phyloP scores from a whole-genome alignment of 1,140 invertebrate species.

The Atta cephalotes region DNA sequence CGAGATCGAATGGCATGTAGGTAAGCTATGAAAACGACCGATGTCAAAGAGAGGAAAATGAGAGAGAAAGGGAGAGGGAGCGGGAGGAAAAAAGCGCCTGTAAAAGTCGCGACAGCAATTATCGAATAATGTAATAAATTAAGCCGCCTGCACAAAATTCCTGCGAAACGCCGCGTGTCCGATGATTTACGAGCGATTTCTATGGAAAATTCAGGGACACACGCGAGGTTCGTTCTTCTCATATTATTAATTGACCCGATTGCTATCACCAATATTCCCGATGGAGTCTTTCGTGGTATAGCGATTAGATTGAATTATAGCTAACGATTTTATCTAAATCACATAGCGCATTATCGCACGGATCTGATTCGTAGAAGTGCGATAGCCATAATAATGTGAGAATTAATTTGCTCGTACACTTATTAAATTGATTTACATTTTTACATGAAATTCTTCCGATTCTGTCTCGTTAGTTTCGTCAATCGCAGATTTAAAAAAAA shows the following conservation, averaged over 20 bases:
- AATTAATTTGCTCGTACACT: slow-evolving; percentile 2
- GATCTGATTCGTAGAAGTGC: slow-evolving; percentile 9
- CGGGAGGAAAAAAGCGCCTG: background rate
- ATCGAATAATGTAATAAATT: slow-evolving; percentile 63
- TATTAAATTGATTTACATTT: slow-evolving; percentile 16
- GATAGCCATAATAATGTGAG: background rate
- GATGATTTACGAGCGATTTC: slow-evolving; percentile 64
- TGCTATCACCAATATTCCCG: slow-evolving; percentile 65
- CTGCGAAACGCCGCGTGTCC: slow-evolving; percentile 27
- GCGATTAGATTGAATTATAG: slow-evolving; percentile 32
- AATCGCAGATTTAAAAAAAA: background rate
- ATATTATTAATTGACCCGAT: slow-evolving; percentile 65
- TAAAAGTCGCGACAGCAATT: slow-evolving; percentile 35
- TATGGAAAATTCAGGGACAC: slow-evolving; percentile 56
- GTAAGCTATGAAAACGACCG: slow-evolving; percentile 13
- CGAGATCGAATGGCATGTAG: slow-evolving; percentile 40
- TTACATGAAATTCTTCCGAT: background rate
- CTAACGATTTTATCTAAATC: slow-evolving; percentile 47
- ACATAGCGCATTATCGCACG: background rate
- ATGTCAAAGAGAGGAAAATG: background rate
- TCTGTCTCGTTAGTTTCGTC: background rate
- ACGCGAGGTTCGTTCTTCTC: slow-evolving; percentile 67
- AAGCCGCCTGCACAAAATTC: slow-evolving; percentile 34
- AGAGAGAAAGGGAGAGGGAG: background rate
- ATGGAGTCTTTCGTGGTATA: slow-evolving; percentile 27